A percentile compares a stretch with the other conserved stretches of the same genome.
These are phyloP conservation scores for Cybosia mesomella DNA, from an alignment of 2,888 invertebrate genomes.

Conservation along the genomic window DNA sequence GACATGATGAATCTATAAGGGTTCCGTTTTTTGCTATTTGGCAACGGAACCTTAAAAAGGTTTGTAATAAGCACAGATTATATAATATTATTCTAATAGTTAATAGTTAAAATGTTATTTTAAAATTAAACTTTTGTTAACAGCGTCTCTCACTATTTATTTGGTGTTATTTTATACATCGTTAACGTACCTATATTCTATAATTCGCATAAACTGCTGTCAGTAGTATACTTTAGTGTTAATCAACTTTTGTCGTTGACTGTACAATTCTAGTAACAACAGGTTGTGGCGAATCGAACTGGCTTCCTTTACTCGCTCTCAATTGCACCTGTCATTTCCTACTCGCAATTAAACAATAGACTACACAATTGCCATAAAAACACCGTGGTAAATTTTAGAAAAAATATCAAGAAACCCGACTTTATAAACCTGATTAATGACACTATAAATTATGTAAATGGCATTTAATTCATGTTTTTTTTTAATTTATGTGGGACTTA, in stretches of 20 bases:
- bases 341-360: conserved; percentile 12
- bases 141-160: too few species aligned
- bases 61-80: too few species aligned
- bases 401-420: not conserved
- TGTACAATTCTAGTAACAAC: not conserved
- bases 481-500: not conserved
- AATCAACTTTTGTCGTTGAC: not conserved
- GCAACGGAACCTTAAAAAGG: too few species aligned
- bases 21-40: too few species aligned
- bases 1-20: too few species aligned
- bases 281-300: not conserved
- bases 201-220: too few species aligned
- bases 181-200: too few species aligned
- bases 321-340: conserved; percentile 23
- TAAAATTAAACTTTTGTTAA: too few species aligned
- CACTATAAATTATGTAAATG: not conserved
- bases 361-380: not conserved
- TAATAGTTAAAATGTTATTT: too few species aligned
- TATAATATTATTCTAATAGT: too few species aligned
- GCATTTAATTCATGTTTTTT: not conserved
- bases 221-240: not conserved
- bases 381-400: not conserved
- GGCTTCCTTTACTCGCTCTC: conserved; percentile 14
- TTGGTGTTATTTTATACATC: too few species aligned
- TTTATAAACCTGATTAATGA: not conserved